Conservation (phyloP, 2,888 invertebrate species). For the Ophonus ardosiacus region DNA sequence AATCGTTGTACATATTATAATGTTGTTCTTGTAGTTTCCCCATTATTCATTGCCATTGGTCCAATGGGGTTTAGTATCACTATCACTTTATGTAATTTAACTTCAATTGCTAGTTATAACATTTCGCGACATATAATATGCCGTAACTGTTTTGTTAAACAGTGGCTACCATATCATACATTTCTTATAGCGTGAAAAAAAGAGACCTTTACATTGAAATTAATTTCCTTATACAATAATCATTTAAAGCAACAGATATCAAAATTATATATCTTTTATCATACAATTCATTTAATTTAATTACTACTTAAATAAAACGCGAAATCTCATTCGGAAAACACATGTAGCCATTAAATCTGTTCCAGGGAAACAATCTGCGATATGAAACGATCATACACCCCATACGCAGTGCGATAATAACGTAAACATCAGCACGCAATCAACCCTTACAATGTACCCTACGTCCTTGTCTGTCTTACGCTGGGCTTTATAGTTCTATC, state of each 20-base stretch:
- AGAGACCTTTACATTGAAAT: too few relatives aligned
- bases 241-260: not conserved
- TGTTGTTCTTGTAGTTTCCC: too few relatives aligned
- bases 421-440: slow-evolving; percentile 31
- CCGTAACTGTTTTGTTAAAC: too few relatives aligned
- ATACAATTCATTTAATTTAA: slow-evolving; percentile 26
- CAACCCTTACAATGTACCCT: not conserved
- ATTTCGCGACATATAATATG: too few relatives aligned
- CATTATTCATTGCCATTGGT: too few relatives aligned
- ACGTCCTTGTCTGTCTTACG: not conserved
- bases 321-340: not conserved
- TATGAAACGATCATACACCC: slow-evolving; percentile 11
- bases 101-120: too few relatives aligned
- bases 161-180: too few relatives aligned
- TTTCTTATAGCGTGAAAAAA: too few relatives aligned
- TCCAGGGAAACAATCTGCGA: slow-evolving; percentile 8
- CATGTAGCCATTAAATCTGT: slow-evolving; percentile 31
- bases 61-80: too few relatives aligned
- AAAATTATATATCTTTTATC: not conserved
- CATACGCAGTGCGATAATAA: slow-evolving; percentile 33
- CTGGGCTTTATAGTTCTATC: not conserved
- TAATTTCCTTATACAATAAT: too few relatives aligned
- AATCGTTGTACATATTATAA: too few relatives aligned
- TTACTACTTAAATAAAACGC: slow-evolving; percentile 17
- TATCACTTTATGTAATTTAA: too few relatives aligned